Conservation (phyloP, 1,140 invertebrate genomes). For the Brachystomella parvula region DNA sequence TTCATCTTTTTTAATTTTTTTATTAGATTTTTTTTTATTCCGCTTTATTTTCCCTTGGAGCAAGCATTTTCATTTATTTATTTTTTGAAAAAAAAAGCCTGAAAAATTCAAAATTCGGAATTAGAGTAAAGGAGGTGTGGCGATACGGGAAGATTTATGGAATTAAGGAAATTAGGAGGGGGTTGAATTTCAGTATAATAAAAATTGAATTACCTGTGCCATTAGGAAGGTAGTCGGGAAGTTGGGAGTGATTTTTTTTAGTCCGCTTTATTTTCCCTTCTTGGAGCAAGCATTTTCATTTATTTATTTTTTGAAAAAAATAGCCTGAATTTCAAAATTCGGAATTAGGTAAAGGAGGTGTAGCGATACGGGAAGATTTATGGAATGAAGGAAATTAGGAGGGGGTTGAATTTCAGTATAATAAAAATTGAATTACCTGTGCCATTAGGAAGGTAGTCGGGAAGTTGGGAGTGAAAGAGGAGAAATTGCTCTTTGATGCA, state of each 20-base stretch:
- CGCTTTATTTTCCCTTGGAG: conserved; percentile 8
- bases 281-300: conserved; percentile 27
- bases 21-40: conserved; percentile 11
- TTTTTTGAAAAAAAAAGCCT: background rate
- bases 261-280: background rate
- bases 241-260: background rate
- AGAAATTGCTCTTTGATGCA: conserved; percentile 32
- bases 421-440: background rate
- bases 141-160: background rate
- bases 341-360: background rate
- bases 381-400: background rate
- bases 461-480: background rate
- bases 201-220: background rate
- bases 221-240: background rate
- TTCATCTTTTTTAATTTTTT: conserved; percentile 13
- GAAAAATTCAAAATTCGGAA: background rate
- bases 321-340: background rate
- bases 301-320: background rate
- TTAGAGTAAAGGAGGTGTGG: background rate
- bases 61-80: conserved; percentile 23
- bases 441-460: background rate
- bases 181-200: background rate
- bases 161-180: background rate
- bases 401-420: background rate
- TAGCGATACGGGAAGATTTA: background rate